A percentile compares a stretch with the other conserved stretches of the same genome.
Evolutionary conservation across 2,797 vertebrate genomes (phyloP).

Genomic region (Ateles fusciceps): DNA sequence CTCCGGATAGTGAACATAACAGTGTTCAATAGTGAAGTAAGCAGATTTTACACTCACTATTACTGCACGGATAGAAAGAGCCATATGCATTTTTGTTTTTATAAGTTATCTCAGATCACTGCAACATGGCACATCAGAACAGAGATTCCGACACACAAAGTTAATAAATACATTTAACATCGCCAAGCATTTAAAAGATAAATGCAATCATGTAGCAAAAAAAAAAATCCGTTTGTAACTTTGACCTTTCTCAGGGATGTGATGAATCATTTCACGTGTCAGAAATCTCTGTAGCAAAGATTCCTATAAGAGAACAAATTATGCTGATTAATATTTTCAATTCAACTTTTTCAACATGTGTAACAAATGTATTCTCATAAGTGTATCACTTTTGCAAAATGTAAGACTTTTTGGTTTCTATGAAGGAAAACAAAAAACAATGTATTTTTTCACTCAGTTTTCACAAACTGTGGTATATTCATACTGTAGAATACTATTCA

Average conservation of each 20-base stretch:
- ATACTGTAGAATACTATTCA: background rate
- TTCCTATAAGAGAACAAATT: constrained; percentile 78
- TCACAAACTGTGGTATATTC: background rate
- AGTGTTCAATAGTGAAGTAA: constrained; percentile 72
- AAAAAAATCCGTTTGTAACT: constrained; percentile 71
- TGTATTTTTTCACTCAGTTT: constrained; percentile 33
- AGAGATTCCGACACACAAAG: constrained; percentile 62
- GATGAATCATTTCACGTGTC: constrained; percentile 71
- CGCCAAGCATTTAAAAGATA: constrained; percentile 76
- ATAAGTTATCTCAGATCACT: constrained; percentile 44
- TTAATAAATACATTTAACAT: constrained; percentile 77
- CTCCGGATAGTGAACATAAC: constrained; percentile 56
- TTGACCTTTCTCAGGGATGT: constrained; percentile 70
- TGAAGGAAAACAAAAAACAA: constrained; percentile 41
- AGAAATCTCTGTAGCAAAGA: constrained; percentile 81
- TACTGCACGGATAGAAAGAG: constrained; percentile 44
- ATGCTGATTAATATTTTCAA: constrained; percentile 53
- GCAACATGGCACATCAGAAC: constrained; percentile 57
- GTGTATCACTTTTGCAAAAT: constrained; percentile 25
- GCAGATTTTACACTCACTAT: constrained; percentile 67
- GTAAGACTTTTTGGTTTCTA: background rate
- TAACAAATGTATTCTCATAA: constrained; percentile 50
- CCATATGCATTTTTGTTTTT: constrained; percentile 51
- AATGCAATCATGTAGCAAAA: constrained; percentile 76
- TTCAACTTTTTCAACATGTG: constrained; percentile 32